Evolutionary conservation across 53 echinoderm and acorn worm species (phyloP), one percentile per base, ranked within the genome.

Genomic region (Echinarachnius parma): DNA sequence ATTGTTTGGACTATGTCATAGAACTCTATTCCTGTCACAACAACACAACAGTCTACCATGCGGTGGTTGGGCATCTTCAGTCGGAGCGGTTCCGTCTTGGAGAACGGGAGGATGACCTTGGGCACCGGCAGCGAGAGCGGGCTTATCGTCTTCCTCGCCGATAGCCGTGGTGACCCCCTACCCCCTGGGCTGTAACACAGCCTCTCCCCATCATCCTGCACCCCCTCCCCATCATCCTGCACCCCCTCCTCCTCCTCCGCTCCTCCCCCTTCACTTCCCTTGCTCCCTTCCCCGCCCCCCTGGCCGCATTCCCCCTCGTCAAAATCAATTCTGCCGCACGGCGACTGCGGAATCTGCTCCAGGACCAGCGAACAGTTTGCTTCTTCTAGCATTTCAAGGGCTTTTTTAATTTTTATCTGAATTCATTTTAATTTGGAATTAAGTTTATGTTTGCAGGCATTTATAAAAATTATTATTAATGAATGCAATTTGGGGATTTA

Each of bases 41-140:
- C 13, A 13, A n/a, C n/a, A n/a, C n/a, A n/a, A n/a, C 27, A 5
- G 29, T 60, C 83, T 93, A 93, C 93, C 93, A 84, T 93, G 48
- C 86, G 83, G 47, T 89, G 86, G 79, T 89, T 89, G 23, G 93
- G 86, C 50, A 89, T 86, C 75, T 89, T 86, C 24, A 91, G 79
- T 45, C 96, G 68, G 48, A 95, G 71, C 2, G 90, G 90, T 65
- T 90, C 90, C 61, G 44, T 86, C 80, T 95, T 84, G 54, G 84
- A 84, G 80, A 95, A 95, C 19, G 96, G 96, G 27, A 91, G 82
- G 64, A 95, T 87, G 55, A 91, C 87, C 67, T 91, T 95, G 36
- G 96, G 90, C 27, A 85, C 85, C 24, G 96, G 96, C 18, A 95
- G 77, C 9, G 90, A 78, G 21, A 95, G 61, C 7, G 96, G 90